Evolutionary conservation across 2,888 invertebrate species (phyloP).

Genomic region (Orthosia cruda): DNA sequence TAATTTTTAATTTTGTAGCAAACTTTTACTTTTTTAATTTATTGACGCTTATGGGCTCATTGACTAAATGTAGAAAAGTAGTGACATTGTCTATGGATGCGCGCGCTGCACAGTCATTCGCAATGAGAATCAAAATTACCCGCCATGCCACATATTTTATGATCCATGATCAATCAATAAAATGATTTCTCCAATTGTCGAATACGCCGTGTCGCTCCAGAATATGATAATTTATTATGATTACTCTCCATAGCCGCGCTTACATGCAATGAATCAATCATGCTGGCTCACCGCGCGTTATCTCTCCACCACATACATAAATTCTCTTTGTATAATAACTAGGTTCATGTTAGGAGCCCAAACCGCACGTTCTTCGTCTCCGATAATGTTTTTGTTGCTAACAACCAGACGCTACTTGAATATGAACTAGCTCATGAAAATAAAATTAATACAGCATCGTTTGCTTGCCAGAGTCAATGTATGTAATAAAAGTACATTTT

Average conservation of each 20-base stretch:
- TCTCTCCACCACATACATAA: conserved; percentile 59
- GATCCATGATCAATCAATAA: conserved; percentile 52
- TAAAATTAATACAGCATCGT: not conserved
- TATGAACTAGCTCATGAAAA: not conserved
- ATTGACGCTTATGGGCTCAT: no score
- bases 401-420: conserved; percentile 15
- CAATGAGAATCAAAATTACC: no score
- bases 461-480: not conserved
- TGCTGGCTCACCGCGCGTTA: conserved; percentile 50
- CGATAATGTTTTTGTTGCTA: conserved; percentile 43
- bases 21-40: no score
- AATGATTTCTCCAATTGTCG: conserved; percentile 42
- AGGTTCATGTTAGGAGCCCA: conserved; percentile 41
- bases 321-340: conserved; percentile 59
- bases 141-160: no score
- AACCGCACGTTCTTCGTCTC: conserved; percentile 4
- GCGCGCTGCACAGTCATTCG: no score
- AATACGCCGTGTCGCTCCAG: conserved; percentile 29
- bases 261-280: conserved; percentile 67
- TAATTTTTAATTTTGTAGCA: no score
- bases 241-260: conserved; percentile 44
- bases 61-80: no score
- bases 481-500: not conserved
- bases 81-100: no score
- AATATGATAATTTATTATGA: conserved; percentile 64